Base-by-base conservation (phyloP, 2,888 invertebrate genomes). In the Cerastoderma edule region DNA sequence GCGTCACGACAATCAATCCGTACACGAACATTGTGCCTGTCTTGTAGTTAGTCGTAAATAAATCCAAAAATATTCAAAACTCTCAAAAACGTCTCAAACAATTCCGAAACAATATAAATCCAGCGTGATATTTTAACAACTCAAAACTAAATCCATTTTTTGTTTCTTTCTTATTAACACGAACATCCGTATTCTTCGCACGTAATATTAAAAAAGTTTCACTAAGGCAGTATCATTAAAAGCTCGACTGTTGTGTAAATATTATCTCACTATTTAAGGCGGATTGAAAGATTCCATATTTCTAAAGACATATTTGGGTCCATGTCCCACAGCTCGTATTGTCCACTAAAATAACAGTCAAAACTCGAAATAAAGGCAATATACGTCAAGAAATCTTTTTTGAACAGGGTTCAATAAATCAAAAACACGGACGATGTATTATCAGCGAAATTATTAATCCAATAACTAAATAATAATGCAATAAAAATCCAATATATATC, bases 401-500 rank as follows among this genome's bases (percentile, higher is more conserved):
- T n/a, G n/a, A n/a, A n/a, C n/a, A n/a, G n/a, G n/a, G n/a, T n/a
- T n/a, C n/a, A n/a, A n/a, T n/a, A n/a, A n/a, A n/a, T n/a, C n/a
- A n/a, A n/a, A n/a, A n/a, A n/a, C n/a, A n/a, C n/a, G n/a, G n/a
- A n/a, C n/a, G n/a, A n/a, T n/a, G n/a, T n/a, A n/a, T n/a, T n/a
- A n/a, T n/a, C n/a, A n/a, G n/a, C n/a, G n/a, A 27, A 60, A 60
- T 60, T 39, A 24, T 39, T 60, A 60, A 60, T 60, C 60, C 39
- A 60, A 39, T 39, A 39, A 33, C 33, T 60, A 60, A 60, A 60
- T 60, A 60, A 39, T 60, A 32, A 35, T 39, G 1, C 39, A 39
- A 60, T 60, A 60, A 60, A n/a, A 39, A 39, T 60, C 60, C 60
- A 60, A 60, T 60, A 60, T n/a, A n/a, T n/a, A 39, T 32, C 22